phyloP scores from a whole-genome alignment of 2,113 vertebrate genomes.

The Trichomycterus rosablanca region DNA sequence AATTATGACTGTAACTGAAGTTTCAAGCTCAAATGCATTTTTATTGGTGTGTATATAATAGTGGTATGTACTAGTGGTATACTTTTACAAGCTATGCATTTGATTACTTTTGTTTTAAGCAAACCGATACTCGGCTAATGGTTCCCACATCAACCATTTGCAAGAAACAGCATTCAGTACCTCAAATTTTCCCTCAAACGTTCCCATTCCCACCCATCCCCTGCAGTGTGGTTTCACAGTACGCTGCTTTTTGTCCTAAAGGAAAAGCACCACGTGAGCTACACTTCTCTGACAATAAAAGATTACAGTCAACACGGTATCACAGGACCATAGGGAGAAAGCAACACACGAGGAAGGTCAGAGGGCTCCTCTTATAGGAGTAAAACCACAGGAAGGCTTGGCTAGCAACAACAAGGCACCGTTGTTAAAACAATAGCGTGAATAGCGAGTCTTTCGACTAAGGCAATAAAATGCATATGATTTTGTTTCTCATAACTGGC shows the following conservation, averaged over 20 bases:
- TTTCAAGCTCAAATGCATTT: slow-evolving; percentile 19
- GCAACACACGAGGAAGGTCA: slow-evolving; percentile 24
- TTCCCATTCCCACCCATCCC: slow-evolving; percentile 12
- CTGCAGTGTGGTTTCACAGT: slow-evolving; percentile 34
- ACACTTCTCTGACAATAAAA: slow-evolving; percentile 33
- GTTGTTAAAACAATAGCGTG: slow-evolving; percentile 30
- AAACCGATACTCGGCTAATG: slow-evolving; percentile 20
- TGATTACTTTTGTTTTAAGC: slow-evolving; percentile 31
- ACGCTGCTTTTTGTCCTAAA: slow-evolving; percentile 31
- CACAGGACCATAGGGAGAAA: slow-evolving; percentile 16
- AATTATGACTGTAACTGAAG: slow-evolving; percentile 21
- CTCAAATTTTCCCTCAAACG: slow-evolving; percentile 33
- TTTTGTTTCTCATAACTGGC: slow-evolving; percentile 23
- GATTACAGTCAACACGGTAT: slow-evolving; percentile 27
- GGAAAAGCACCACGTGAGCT: slow-evolving; percentile 27
- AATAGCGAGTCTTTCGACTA: slow-evolving; percentile 18
- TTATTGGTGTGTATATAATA: slow-evolving; percentile 30
- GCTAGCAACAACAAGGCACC: slow-evolving; percentile 34
- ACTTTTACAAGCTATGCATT: slow-evolving; percentile 14
- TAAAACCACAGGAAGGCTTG: slow-evolving; percentile 27
- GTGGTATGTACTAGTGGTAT: slow-evolving; percentile 25
- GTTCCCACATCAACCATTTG: slow-evolving; percentile 5
- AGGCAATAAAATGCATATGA: slow-evolving; percentile 26
- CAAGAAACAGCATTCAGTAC: slow-evolving; percentile 19
- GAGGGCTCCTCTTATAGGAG: slow-evolving; percentile 22